These are phyloP conservation scores for Valencia hispanica DNA, from an alignment of 2,797 vertebrate genomes.

Conservation along the genomic window DNA sequence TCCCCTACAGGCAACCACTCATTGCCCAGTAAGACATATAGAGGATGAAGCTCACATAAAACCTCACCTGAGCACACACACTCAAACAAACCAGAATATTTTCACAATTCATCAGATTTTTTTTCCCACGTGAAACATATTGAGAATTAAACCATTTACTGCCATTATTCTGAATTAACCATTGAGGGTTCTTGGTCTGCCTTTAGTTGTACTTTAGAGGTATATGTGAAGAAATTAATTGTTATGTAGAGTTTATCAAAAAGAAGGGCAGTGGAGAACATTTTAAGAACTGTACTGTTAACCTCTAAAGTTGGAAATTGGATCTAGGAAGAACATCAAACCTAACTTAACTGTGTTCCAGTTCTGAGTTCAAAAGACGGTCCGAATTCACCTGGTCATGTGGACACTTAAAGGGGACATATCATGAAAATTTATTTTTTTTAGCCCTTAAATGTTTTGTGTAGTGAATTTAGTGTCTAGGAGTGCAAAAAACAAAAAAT, in stretches of 20 bases:
- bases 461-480: no score
- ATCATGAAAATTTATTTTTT: no score
- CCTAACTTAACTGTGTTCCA: not conserved
- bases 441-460: no score
- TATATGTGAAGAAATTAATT: not conserved
- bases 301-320: not conserved
- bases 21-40: constrained; percentile 5
- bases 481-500: no score
- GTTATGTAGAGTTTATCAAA: not conserved
- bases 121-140: constrained; percentile 30
- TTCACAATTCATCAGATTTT: constrained; percentile 11
- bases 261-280: not conserved
- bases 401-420: no score
- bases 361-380: not conserved
- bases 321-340: not conserved
- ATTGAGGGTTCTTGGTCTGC: constrained; percentile 1
- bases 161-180: constrained; percentile 26
- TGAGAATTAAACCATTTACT: constrained; percentile 11
- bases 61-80: constrained; percentile 18
- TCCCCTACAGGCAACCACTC: constrained; percentile 20
- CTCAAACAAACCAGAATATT: not conserved
- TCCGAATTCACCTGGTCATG: not conserved
- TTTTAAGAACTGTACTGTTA: not conserved
- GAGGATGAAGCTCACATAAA: constrained; percentile 8
- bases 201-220: not conserved